Evolutionary conservation across 2,797 vertebrate genomes (phyloP).

Genomic region (Falco concolor): DNA sequence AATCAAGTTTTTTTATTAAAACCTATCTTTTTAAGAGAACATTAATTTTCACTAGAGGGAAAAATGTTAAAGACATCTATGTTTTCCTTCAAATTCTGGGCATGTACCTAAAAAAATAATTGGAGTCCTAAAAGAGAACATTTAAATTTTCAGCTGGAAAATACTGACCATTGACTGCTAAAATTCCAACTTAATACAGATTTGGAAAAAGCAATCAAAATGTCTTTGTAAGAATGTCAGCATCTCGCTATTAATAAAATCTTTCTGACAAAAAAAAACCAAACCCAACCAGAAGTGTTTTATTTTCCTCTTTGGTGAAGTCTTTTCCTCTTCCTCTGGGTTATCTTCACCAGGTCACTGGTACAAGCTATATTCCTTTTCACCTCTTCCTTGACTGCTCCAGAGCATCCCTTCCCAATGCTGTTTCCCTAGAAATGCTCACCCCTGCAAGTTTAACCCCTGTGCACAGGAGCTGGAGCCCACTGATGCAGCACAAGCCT

Average conservation of each 20-base stretch:
- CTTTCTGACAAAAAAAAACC: neutral
- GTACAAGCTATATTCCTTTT: neutral
- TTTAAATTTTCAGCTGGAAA: neutral
- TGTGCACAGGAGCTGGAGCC: neutral
- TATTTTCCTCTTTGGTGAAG: neutral
- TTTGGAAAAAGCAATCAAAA: neutral
- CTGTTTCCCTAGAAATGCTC: neutral
- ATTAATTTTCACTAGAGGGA: neutral
- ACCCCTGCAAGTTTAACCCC: neutral
- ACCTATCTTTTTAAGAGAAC: neutral
- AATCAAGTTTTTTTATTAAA: neutral
- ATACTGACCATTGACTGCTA: neutral
- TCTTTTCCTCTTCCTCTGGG: neutral
- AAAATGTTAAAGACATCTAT: neutral
- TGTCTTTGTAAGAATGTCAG: neutral
- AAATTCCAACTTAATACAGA: neutral
- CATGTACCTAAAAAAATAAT: neutral
- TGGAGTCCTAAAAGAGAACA: neutral
- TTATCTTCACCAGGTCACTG: neutral
- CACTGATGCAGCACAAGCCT: rapidly evolving
- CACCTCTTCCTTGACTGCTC: neutral
- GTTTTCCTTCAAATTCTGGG: neutral
- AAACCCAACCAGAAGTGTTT: no score
- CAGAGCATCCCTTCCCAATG: neutral
- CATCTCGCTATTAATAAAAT: neutral